Conservation (phyloP, 2,888 invertebrate genomes). For the Hyposoter didymator region DNA sequence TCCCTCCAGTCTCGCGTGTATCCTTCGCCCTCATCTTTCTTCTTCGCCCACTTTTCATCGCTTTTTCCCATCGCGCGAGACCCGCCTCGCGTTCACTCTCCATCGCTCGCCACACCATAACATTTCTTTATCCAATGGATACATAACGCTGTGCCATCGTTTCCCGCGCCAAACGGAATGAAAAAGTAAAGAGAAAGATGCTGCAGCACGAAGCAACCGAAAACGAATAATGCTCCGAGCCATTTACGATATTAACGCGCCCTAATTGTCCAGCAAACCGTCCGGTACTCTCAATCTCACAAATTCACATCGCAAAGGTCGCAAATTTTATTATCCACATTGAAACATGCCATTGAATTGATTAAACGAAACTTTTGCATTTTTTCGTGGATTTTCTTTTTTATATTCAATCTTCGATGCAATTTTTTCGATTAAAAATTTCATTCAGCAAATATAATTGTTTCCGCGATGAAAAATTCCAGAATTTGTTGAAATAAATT, state of each 20-base stretch:
- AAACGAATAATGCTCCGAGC: constrained; percentile 42
- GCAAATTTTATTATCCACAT: no score
- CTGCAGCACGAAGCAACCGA: not conserved
- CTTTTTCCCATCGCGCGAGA: constrained; percentile 15
- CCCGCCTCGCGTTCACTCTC: constrained; percentile 50
- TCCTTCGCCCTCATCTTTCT: constrained; percentile 19
- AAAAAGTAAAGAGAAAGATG: constrained; percentile 15
- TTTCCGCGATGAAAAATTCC: no score
- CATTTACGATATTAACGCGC: constrained; percentile 69
- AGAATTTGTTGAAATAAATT: no score
- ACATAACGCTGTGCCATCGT: constrained; percentile 36
- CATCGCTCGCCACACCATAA: constrained; percentile 51
- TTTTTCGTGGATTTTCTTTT: no score
- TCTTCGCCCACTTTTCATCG: not conserved
- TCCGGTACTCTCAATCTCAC: not conserved
- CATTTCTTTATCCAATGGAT: constrained; percentile 62
- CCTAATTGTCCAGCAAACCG: constrained; percentile 38
- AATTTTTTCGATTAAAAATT: no score
- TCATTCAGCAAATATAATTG: no score
- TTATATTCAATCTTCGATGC: no score
- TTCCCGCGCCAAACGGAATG: not conserved
- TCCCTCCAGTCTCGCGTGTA: constrained; percentile 71
- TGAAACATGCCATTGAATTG: no score
- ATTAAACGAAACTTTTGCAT: no score
- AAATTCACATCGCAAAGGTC: no score